These are phyloP conservation scores for Drosophila macrospina DNA, from an alignment of 2,888 invertebrate genomes.

Conservation along the genomic window DNA sequence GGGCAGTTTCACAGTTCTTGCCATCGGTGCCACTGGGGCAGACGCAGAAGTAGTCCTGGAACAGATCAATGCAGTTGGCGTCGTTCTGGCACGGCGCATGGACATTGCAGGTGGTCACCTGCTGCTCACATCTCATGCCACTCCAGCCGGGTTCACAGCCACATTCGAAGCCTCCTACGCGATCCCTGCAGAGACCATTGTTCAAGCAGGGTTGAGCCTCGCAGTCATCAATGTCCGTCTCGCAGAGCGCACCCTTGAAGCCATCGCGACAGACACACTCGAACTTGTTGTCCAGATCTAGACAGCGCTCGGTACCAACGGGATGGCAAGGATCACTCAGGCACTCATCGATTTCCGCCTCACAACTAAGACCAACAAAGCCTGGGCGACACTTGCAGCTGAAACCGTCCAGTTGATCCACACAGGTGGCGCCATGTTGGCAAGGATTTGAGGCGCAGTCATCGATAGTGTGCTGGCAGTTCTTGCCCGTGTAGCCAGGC, in stretches of 20 bases:
- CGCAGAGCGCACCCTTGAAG: slow-evolving; percentile 93
- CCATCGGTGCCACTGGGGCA: slow-evolving; percentile 98
- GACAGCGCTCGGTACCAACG: slow-evolving; percentile 94
- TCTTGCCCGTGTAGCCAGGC: slow-evolving; percentile 96
- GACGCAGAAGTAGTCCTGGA: slow-evolving; percentile 88
- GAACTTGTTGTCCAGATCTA: slow-evolving; percentile 94
- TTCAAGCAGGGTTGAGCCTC: slow-evolving; percentile 93
- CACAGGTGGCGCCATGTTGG: slow-evolving; percentile 95
- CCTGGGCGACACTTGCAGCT: slow-evolving; percentile 97
- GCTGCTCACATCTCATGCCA: slow-evolving; percentile 93
- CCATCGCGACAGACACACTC: slow-evolving; percentile 95
- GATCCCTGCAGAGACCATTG: slow-evolving; percentile 94
- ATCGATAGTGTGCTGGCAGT: slow-evolving; percentile 96
- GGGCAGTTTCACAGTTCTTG: slow-evolving; percentile 98
- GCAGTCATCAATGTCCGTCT: slow-evolving; percentile 95
- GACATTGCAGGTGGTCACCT: slow-evolving; percentile 93
- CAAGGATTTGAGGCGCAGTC: slow-evolving; percentile 96
- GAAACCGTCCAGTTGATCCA: slow-evolving; percentile 95
- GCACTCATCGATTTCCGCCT: slow-evolving; percentile 97
- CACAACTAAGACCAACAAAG: slow-evolving; percentile 96
- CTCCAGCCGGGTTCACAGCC: slow-evolving; percentile 94
- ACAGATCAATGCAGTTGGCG: slow-evolving; percentile 95
- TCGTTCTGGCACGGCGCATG: slow-evolving; percentile 96
- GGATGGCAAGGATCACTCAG: slow-evolving; percentile 95
- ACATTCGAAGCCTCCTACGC: slow-evolving; percentile 93